These are phyloP conservation scores for Drosophila trapezifrons DNA, from an alignment of 1,140 invertebrate species.

Conservation along the genomic window DNA sequence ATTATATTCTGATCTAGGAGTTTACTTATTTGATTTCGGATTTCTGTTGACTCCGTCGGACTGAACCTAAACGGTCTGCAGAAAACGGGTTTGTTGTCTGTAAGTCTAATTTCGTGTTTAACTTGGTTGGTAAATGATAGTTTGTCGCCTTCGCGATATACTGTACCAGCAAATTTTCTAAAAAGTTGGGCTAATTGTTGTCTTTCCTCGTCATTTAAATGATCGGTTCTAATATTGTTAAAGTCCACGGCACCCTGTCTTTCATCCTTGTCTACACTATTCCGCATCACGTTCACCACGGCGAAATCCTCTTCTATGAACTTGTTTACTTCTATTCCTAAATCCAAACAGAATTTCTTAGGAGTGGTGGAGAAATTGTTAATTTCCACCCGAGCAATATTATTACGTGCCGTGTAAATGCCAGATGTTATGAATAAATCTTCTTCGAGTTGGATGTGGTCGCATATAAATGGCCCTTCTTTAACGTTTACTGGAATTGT, in stretches of 20 bases:
- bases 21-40: conserved; percentile 62
- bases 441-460: neutral
- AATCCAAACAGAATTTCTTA: neutral
- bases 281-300: neutral
- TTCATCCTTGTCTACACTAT: neutral
- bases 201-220: neutral
- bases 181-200: neutral
- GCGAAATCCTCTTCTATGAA: conserved; percentile 1
- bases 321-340: neutral
- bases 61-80: conserved; percentile 71
- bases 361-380: neutral
- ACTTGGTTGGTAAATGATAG: neutral
- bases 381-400: neutral
- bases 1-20: conserved; percentile 44
- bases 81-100: conserved; percentile 41
- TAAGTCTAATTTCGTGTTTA: conserved; percentile 32
- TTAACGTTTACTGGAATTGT: neutral
- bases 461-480: neutral
- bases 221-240: neutral
- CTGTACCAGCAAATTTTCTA: neutral
- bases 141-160: neutral
- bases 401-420: neutral
- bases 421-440: neutral
- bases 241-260: neutral
- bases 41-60: conserved; percentile 59